Conservation (phyloP, 2,113 vertebrate species). For the Jacana jacana region DNA sequence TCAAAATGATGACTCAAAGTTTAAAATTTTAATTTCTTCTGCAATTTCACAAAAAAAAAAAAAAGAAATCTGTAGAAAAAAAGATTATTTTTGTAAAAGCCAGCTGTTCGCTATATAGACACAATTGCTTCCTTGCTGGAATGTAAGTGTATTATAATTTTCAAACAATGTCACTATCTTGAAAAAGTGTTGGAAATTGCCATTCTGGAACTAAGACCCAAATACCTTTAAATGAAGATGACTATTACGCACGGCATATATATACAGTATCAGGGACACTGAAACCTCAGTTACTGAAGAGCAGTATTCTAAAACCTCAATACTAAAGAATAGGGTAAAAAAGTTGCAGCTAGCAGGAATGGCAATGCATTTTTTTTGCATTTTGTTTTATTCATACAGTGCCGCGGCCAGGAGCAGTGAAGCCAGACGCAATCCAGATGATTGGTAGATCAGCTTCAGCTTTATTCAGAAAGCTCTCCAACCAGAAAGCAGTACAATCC, state of each 20-base stretch:
- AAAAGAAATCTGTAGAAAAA: background rate
- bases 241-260: background rate
- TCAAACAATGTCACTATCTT: background rate
- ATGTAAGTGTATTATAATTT: background rate
- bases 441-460: no score
- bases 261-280: background rate
- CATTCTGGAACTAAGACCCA: background rate
- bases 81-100: background rate
- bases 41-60: background rate
- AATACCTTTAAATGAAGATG: background rate
- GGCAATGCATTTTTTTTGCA: background rate
- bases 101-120: background rate
- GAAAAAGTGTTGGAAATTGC: background rate
- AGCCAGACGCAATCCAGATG: no score
- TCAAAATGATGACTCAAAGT: background rate
- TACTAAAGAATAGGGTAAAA: background rate
- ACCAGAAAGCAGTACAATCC: no score
- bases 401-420: no score
- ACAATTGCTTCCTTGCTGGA: background rate
- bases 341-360: background rate
- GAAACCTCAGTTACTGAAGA: background rate
- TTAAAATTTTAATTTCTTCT: background rate
- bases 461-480: no score
- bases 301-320: background rate
- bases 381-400: no score